A percentile compares a stretch with the other conserved stretches of the same genome.
Evolutionary conservation across 2,113 vertebrate species (phyloP).

Genomic region (Ciconia maguari): DNA sequence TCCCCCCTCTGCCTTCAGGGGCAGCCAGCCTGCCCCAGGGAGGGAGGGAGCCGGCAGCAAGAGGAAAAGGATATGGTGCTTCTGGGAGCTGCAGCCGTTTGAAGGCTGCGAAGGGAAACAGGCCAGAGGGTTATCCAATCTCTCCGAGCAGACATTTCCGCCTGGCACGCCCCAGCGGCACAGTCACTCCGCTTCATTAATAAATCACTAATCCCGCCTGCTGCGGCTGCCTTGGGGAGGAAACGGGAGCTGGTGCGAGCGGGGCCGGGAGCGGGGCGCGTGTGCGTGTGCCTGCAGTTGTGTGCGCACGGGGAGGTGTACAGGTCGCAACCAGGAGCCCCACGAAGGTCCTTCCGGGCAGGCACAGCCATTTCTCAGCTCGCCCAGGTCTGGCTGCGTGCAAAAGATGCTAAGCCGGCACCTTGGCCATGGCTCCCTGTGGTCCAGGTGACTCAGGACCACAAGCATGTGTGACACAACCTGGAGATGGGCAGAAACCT

Average conservation of each 20-base stretch:
- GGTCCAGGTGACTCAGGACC: rapidly evolving
- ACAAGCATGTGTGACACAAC: rapidly evolving
- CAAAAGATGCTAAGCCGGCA: neutral
- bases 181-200: constrained; percentile 61
- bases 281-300: neutral
- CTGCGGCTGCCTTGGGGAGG: constrained; percentile 17
- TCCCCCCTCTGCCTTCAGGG: neutral
- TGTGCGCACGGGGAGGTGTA: rapidly evolving
- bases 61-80: constrained; percentile 46
- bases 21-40: neutral
- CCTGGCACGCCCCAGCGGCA: constrained; percentile 61
- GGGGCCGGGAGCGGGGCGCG: neutral
- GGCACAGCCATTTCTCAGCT: neutral
- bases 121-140: constrained; percentile 76
- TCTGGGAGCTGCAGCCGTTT: constrained; percentile 31
- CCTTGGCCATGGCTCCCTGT: rapidly evolving
- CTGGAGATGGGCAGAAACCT: neutral
- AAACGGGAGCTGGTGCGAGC: constrained; percentile 1
- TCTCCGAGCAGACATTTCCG: constrained; percentile 82
- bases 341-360: neutral
- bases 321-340: neutral
- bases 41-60: neutral
- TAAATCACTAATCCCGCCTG: constrained; percentile 76
- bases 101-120: constrained; percentile 35
- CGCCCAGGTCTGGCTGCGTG: rapidly evolving